These are phyloP conservation scores for Drosophila prosaltans DNA, from an alignment of 1,140 invertebrate genomes.

Conservation along the genomic window DNA sequence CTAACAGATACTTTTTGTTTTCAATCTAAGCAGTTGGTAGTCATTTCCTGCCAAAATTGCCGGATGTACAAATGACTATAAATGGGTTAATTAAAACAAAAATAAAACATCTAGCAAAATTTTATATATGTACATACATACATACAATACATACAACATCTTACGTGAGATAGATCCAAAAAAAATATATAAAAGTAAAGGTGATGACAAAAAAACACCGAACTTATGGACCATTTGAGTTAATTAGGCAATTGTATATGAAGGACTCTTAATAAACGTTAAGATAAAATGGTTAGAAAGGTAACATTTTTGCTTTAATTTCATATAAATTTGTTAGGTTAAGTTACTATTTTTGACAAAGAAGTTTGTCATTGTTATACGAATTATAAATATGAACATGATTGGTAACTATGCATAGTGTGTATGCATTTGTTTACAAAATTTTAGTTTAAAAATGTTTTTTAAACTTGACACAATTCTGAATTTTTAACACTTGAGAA, in stretches of 20 bases:
- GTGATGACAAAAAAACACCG: background rate
- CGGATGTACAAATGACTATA: slow-evolving; percentile 73
- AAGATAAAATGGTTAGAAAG: too few relatives aligned
- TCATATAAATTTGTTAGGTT: too few relatives aligned
- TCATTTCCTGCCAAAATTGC: slow-evolving; percentile 70
- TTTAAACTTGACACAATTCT: too few relatives aligned
- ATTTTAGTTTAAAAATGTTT: too few relatives aligned
- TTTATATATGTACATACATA: background rate
- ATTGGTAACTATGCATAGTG: too few relatives aligned
- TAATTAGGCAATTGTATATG: background rate
- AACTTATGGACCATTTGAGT: background rate
- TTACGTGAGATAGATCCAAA: background rate
- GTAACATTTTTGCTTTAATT: too few relatives aligned
- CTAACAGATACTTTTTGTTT: slow-evolving; percentile 36
- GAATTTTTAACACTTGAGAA: too few relatives aligned
- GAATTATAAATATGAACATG: too few relatives aligned
- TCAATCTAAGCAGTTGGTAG: slow-evolving; percentile 42
- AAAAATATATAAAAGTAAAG: background rate
- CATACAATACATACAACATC: background rate
- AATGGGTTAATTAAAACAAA: slow-evolving; percentile 74
- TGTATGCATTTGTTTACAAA: too few relatives aligned
- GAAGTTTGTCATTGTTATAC: too few relatives aligned
- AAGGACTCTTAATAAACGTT: background rate
- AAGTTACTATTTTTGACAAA: too few relatives aligned
- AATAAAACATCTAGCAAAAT: slow-evolving; percentile 25